These are phyloP conservation scores for Chesias legatella DNA, from an alignment of 2,888 invertebrate genomes.

Conservation along the genomic window DNA sequence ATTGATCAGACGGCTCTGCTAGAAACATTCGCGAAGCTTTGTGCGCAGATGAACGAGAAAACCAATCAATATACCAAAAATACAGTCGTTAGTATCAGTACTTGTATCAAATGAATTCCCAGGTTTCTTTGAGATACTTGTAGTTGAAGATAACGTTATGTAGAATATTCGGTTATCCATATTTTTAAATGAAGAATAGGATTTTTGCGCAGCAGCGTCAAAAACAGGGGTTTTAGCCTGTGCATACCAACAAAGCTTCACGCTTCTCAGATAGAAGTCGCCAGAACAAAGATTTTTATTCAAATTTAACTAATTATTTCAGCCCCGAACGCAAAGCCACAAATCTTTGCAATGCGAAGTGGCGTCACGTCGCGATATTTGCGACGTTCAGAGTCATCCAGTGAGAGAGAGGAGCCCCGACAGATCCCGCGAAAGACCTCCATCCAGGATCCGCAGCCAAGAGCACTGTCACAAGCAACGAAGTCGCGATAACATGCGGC, in stretches of 20 bases:
- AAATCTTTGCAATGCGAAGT: constrained; percentile 70
- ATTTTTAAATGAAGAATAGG: too few species aligned
- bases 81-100: constrained; percentile 42
- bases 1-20: constrained; percentile 52
- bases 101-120: too few species aligned
- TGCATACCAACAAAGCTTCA: too few species aligned
- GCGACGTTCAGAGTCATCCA: constrained; percentile 44
- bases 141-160: too few species aligned
- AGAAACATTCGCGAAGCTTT: constrained; percentile 66
- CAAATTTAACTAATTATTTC: constrained; percentile 23
- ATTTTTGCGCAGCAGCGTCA: too few species aligned
- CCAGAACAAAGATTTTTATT: neutral
- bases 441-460: constrained; percentile 51
- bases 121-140: too few species aligned
- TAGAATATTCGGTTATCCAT: too few species aligned
- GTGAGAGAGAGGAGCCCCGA: constrained; percentile 40
- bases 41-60: constrained; percentile 55
- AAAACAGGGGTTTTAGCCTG: too few species aligned
- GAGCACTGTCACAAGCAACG: constrained; percentile 39
- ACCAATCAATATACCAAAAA: constrained; percentile 22
- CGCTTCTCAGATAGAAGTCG: too few species aligned
- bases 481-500: constrained; percentile 28
- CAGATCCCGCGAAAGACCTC: constrained; percentile 42
- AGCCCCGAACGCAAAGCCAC: constrained; percentile 62
- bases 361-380: constrained; percentile 34